These are phyloP conservation scores for Linnaemya vulpina DNA, from an alignment of 2,888 invertebrate genomes.

Conservation along the genomic window DNA sequence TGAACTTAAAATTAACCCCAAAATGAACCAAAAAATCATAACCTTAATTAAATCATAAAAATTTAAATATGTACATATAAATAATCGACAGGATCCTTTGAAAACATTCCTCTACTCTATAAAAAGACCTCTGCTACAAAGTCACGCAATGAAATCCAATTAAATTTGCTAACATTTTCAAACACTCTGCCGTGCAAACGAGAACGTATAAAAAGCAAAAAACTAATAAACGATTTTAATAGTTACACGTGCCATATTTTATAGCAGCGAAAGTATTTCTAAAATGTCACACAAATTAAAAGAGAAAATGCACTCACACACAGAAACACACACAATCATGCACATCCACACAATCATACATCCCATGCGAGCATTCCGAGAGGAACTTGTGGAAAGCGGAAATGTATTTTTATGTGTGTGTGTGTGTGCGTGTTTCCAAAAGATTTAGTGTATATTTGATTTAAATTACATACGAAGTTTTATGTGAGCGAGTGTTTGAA, in stretches of 20 bases:
- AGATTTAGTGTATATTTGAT: constrained; percentile 44
- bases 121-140: neutral
- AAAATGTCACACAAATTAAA: constrained; percentile 50
- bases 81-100: neutral
- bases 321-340: neutral
- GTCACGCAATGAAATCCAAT: constrained; percentile 50
- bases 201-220: constrained; percentile 31
- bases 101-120: neutral
- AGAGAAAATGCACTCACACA: neutral
- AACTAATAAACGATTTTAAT: constrained; percentile 62
- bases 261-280: constrained; percentile 54
- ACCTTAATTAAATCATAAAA: neutral
- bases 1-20: constrained; percentile 53
- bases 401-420: constrained; percentile 11
- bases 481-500: constrained; percentile 26
- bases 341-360: neutral
- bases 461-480: constrained; percentile 23
- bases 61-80: neutral
- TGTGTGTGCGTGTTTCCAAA: constrained; percentile 22
- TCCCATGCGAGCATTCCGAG: neutral
- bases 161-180: constrained; percentile 42
- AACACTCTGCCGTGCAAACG: neutral
- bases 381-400: constrained; percentile 44
- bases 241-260: constrained; percentile 67
- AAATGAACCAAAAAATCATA: constrained; percentile 28